phyloP scores from a whole-genome alignment of 2,113 vertebrate genomes.

The Bos javanicus region DNA sequence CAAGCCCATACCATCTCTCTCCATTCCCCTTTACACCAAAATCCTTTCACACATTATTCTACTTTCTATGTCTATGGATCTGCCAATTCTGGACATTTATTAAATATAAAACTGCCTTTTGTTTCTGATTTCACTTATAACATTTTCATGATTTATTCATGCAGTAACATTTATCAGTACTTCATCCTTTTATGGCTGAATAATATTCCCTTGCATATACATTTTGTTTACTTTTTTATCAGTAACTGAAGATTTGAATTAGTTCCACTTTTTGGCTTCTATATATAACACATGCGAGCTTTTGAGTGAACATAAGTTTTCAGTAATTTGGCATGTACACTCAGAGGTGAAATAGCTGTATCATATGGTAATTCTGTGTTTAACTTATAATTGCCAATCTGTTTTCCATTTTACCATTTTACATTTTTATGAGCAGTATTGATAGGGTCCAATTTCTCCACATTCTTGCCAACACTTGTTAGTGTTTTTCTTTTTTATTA shows the following conservation, averaged over 20 bases:
- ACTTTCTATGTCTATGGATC: neutral
- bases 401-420: neutral
- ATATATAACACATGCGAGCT: neutral
- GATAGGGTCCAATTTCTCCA: neutral
- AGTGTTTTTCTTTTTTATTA: neutral
- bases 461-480: neutral
- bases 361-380: neutral
- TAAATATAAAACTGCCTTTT: neutral
- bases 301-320: neutral
- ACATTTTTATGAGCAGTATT: neutral
- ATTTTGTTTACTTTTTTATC: neutral
- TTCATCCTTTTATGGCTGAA: neutral
- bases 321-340: neutral
- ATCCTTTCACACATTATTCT: neutral
- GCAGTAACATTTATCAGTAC: neutral
- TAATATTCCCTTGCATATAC: neutral
- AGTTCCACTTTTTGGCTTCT: neutral
- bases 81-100: neutral
- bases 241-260: neutral
- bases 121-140: neutral
- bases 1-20: rapidly evolving
- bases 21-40: neutral
- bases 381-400: neutral
- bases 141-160: neutral
- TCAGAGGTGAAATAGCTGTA: neutral